These are phyloP conservation scores for Chaetodon auriga DNA, from an alignment of 2,113 vertebrate species.

Conservation along the genomic window DNA sequence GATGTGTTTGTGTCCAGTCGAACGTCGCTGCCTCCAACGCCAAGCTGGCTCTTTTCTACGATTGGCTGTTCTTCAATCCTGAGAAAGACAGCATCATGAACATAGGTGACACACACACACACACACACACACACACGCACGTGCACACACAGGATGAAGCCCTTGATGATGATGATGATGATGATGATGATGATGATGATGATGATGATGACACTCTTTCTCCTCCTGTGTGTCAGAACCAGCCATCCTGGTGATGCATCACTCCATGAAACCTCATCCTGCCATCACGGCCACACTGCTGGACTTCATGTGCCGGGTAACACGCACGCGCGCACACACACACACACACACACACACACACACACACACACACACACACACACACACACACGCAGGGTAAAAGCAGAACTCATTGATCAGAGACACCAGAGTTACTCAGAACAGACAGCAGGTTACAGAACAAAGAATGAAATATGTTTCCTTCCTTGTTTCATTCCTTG, in stretches of 20 bases:
- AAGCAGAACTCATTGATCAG: too few relatives aligned
- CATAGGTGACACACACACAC: conserved; percentile 86
- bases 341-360: not conserved
- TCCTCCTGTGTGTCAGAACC: conserved; percentile 85
- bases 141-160: too few relatives aligned
- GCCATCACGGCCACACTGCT: conserved; percentile 97
- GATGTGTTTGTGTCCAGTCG: conserved; percentile 83
- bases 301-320: conserved; percentile 98
- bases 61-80: conserved; percentile 98
- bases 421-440: too few relatives aligned
- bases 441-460: too few relatives aligned
- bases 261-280: conserved; percentile 99
- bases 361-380: not conserved
- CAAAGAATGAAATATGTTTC: not conserved
- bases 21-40: conserved; percentile 97
- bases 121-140: conserved; percentile 31
- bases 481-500: not conserved
- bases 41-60: conserved; percentile 97
- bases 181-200: not conserved
- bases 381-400: too few relatives aligned
- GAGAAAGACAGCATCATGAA: conserved; percentile 99
- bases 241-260: conserved; percentile 98
- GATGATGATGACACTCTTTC: not conserved
- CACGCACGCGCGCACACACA: conserved; percentile 19
- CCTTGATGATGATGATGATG: too few relatives aligned